phyloP scores from a whole-genome alignment of 2,113 vertebrate species.

The Casuarius casuarius region DNA sequence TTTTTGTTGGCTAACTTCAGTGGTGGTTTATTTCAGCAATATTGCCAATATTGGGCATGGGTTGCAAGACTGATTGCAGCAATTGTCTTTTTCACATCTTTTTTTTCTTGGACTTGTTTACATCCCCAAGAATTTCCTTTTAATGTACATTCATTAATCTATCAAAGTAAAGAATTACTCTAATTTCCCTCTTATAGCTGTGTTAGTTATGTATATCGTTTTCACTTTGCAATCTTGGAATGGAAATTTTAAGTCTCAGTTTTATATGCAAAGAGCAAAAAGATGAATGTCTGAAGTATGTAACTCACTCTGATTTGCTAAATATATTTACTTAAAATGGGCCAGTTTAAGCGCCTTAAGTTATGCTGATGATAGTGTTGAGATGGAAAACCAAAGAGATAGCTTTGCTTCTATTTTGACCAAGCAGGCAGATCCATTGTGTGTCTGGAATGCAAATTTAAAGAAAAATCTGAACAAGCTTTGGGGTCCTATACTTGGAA shows the following conservation, averaged over 20 bases:
- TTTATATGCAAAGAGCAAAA: not conserved
- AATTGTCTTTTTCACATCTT: not conserved
- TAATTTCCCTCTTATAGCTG: not conserved
- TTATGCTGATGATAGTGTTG: not conserved
- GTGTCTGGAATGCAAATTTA: not conserved
- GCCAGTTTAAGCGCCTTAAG: not conserved
- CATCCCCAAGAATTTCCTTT: not conserved
- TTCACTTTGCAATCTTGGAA: not conserved
- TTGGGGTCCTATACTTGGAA: not conserved
- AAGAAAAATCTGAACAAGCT: not conserved
- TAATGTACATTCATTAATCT: not conserved
- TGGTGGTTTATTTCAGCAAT: not conserved
- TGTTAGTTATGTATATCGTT: not conserved
- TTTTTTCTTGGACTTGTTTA: not conserved
- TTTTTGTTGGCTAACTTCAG: not conserved
- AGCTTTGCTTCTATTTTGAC: not conserved
- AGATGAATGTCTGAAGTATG: not conserved
- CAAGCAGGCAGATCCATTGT: not conserved
- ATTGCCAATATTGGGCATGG: not conserved
- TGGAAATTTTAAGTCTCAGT: not conserved
- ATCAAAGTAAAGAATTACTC: not conserved
- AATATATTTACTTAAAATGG: not conserved
- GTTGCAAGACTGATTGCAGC: not conserved
- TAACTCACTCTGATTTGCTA: not conserved
- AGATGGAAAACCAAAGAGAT: not conserved